Conservation (phyloP, 2,797 vertebrate species). For the Fratercula arctica region DNA sequence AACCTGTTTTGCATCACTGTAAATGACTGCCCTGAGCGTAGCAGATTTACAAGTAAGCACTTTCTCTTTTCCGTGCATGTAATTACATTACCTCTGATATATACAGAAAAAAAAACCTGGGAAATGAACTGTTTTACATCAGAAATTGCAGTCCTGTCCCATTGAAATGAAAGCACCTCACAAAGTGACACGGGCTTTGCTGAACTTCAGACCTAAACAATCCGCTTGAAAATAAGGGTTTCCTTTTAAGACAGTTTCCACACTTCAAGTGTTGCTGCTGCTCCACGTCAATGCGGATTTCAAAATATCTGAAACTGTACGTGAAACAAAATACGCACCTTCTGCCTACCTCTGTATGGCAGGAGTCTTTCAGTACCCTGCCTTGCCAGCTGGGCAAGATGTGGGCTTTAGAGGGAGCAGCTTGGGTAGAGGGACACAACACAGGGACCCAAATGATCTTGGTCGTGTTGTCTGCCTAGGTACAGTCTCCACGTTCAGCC, state of each 20-base stretch:
- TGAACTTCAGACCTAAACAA: background rate
- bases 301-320: background rate
- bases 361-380: background rate
- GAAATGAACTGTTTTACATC: background rate
- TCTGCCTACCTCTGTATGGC: background rate
- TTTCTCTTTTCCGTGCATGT: background rate
- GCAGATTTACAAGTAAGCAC: background rate
- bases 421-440: background rate
- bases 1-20: background rate
- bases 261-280: background rate
- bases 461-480: rapidly evolving
- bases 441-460: background rate
- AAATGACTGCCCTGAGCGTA: background rate
- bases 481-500: background rate
- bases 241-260: background rate
- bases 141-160: background rate
- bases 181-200: background rate
- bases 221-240: background rate
- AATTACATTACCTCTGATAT: background rate
- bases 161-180: background rate
- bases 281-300: rapidly evolving
- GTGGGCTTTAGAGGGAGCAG: background rate
- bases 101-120: background rate
- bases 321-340: background rate
- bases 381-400: background rate